Evolutionary conservation across 2,888 invertebrate genomes (phyloP).

Genomic region (Athrips mouffetella): DNA sequence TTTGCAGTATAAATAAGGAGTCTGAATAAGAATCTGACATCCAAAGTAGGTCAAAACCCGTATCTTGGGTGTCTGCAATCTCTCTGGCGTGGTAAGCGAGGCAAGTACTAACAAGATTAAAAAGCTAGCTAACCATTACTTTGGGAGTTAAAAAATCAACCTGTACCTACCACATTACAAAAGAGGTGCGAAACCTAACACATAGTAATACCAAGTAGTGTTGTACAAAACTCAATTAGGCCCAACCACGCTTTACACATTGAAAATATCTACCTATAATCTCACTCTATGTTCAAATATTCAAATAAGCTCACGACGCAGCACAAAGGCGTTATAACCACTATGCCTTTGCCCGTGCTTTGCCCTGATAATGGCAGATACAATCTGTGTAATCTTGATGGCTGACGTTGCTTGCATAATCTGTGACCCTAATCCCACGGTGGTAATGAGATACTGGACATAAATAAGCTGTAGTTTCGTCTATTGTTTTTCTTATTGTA

Average conservation of each 20-base stretch:
- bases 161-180: no score
- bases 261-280: no score
- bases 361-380: constrained; percentile 6
- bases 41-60: no score
- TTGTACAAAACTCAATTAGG: constrained; percentile 15
- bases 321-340: neutral
- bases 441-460: constrained; percentile 1
- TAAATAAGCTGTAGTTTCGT: neutral
- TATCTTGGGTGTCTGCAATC: no score
- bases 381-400: constrained; percentile 3
- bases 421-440: constrained; percentile 9
- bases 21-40: no score
- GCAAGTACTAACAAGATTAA: no score
- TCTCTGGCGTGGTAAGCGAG: no score
- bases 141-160: no score
- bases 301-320: constrained; percentile 36
- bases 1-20: no score
- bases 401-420: neutral
- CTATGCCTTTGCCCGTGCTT: constrained; percentile 27
- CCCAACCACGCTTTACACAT: neutral
- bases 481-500: neutral
- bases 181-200: no score
- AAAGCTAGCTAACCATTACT: no score
- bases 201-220: no score
- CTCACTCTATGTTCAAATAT: constrained; percentile 30